Evolutionary conservation across 2,888 invertebrate genomes (phyloP).

Genomic region (Sympetrum striolatum): DNA sequence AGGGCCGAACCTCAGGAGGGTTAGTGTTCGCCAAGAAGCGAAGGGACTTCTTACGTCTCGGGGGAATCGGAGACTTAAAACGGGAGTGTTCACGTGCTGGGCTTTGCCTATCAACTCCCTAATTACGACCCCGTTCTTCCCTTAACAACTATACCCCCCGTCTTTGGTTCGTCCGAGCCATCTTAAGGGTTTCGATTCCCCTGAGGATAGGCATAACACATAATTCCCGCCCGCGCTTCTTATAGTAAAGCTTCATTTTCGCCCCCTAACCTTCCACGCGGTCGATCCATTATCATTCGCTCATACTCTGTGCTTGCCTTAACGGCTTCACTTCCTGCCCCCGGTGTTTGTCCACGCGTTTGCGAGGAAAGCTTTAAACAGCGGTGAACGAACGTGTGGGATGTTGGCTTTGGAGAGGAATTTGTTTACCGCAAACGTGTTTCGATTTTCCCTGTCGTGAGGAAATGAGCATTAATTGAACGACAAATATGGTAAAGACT

Average conservation of each 20-base stretch:
- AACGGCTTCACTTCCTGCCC: neutral
- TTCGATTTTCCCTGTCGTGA: too few species aligned
- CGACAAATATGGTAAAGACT: too few species aligned
- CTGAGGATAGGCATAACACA: neutral
- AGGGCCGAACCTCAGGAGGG: neutral
- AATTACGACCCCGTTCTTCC: neutral
- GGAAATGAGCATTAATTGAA: too few species aligned
- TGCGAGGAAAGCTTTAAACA: neutral
- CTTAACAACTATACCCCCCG: neutral
- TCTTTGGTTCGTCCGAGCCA: neutral
- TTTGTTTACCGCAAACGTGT: too few species aligned
- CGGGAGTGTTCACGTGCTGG: neutral
- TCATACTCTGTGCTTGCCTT: neutral
- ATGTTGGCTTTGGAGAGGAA: neutral
- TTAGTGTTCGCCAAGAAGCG: neutral
- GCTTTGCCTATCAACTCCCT: slow-evolving; percentile 21
- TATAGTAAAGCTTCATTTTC: neutral
- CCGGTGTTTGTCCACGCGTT: neutral
- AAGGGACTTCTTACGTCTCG: neutral
- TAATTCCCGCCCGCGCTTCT: neutral
- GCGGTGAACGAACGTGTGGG: neutral
- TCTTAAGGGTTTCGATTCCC: neutral
- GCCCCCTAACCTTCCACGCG: neutral
- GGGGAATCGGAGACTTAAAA: neutral
- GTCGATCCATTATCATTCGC: neutral